Base-by-base conservation (phyloP, 2,113 vertebrate genomes). In the Halichoeres trimaculatus region DNA sequence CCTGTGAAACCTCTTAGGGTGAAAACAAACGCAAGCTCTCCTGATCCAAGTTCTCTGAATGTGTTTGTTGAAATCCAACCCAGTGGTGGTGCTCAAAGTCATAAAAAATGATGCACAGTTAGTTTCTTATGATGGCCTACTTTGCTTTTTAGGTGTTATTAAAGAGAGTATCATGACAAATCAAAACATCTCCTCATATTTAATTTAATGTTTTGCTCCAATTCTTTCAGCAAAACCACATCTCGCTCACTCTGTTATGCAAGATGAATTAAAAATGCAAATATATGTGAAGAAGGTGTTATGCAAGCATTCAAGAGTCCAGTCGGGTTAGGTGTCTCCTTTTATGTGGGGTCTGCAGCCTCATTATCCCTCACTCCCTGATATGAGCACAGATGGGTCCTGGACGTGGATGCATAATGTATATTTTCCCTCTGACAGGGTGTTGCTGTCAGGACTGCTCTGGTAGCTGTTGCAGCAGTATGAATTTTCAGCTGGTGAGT, bases 381-480 rank as follows among this genome's bases (percentile, higher is more conserved):
- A 24, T 53, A 43, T 30, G 22, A 74, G 52, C 34, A 43, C 64
- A 81, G 67, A 63, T 75, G 66, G 58, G 55, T 40, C 70, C 47
- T 36, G 51, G 59, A 47, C 34, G 45, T 30, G 53, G 53, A 73
- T 38, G 60, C 62, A 59, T 76, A 54, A 76, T 77, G 74, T 66
- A 52, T 66, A 63, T 80, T 69, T 10, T 73, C 63, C 10, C 22
- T 78, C 50, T 40, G 40, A 63, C 70, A 71, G 72, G 62, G 26
- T 34, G 36, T 65, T 68, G 40, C 34, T 73, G 65, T 70, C 51
- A 54, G 48, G 10, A 1, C 40, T 22, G 65, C 19, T 2, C 14
- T 43, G 54, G n/a, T 30, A 50, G 47, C 20, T 11, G n/a, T 47
- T 10, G 62, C 68, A 57, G 41, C 56, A 52, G 66, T 11, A 56